A percentile compares a stretch with the other conserved stretches of the same genome.
Conservation (phyloP, 1,140 invertebrate species). For the Harlomillsia oculata region DNA sequence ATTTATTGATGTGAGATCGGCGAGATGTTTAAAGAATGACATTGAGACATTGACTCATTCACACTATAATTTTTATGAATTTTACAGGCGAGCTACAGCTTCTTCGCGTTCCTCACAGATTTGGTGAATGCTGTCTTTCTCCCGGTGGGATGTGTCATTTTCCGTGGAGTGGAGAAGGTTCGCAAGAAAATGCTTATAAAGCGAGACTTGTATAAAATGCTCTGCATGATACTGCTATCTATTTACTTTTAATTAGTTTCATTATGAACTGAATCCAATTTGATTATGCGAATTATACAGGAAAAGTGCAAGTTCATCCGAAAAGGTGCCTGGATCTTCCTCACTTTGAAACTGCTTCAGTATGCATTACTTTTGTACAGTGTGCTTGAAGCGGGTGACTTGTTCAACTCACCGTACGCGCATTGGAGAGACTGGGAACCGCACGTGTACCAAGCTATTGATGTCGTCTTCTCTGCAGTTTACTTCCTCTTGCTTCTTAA, state of each 20-base stretch:
- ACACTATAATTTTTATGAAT: too few species aligned
- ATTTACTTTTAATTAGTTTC: not conserved
- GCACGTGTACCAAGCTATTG: conserved; percentile 1
- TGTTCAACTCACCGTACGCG: not conserved
- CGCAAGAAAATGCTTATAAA: too few species aligned
- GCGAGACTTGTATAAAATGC: too few species aligned
- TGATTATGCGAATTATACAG: not conserved
- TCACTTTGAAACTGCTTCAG: not conserved
- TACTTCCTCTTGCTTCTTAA: not conserved
- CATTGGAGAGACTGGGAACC: not conserved
- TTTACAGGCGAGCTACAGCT: not conserved
- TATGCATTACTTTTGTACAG: not conserved
- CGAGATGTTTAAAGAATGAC: too few species aligned
- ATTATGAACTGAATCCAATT: not conserved
- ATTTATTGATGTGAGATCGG: too few species aligned
- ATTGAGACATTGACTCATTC: too few species aligned
- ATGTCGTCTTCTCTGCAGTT: not conserved
- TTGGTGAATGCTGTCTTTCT: not conserved
- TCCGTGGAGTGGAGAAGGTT: conserved; percentile 8
- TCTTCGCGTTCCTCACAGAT: not conserved
- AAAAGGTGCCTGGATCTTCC: too few species aligned
- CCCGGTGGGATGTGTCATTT: conserved; percentile 5
- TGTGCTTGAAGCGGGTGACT: not conserved
- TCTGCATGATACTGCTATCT: too few species aligned
- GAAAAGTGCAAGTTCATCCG: too few species aligned